phyloP scores from a whole-genome alignment of 2,888 invertebrate genomes.

The Cosmia trapezina region DNA sequence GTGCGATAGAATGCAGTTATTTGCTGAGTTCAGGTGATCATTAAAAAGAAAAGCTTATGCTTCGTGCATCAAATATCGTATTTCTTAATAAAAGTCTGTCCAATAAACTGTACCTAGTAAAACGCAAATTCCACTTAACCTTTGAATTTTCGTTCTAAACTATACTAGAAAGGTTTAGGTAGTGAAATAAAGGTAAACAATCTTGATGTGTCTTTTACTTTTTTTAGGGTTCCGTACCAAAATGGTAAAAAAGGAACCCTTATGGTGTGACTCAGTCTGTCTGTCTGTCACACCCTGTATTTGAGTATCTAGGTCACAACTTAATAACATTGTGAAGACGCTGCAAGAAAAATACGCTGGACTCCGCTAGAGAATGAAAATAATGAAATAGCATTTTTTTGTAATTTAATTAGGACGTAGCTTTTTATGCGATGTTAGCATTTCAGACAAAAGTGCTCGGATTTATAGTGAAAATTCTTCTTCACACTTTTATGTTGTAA shows the following conservation, averaged over 20 bases:
- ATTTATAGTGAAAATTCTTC: neutral
- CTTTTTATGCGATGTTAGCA: neutral
- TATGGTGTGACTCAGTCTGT: too few relatives aligned
- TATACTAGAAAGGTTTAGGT: too few relatives aligned
- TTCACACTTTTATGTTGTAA: neutral
- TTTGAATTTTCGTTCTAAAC: neutral
- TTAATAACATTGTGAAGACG: constrained; percentile 13
- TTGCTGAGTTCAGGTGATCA: constrained; percentile 7
- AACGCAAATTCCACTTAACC: neutral
- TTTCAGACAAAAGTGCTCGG: neutral
- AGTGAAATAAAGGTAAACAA: too few relatives aligned
- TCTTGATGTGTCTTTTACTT: too few relatives aligned
- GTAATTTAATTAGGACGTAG: neutral
- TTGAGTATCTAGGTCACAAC: constrained; percentile 25
- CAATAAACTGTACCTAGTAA: neutral
- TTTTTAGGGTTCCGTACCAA: too few relatives aligned
- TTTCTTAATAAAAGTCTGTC: neutral
- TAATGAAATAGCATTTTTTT: constrained; percentile 7
- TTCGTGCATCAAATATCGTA: neutral
- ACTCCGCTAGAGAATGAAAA: constrained; percentile 3
- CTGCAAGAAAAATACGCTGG: constrained; percentile 5
- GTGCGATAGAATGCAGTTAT: constrained; percentile 40
- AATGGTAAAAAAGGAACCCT: too few relatives aligned
- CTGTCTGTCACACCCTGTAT: too few relatives aligned
- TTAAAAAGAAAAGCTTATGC: constrained; percentile 15